Evolutionary conservation across 1,140 invertebrate genomes (phyloP), one percentile per base, ranked within the genome.

Genomic region (Sogatella furcifera): DNA sequence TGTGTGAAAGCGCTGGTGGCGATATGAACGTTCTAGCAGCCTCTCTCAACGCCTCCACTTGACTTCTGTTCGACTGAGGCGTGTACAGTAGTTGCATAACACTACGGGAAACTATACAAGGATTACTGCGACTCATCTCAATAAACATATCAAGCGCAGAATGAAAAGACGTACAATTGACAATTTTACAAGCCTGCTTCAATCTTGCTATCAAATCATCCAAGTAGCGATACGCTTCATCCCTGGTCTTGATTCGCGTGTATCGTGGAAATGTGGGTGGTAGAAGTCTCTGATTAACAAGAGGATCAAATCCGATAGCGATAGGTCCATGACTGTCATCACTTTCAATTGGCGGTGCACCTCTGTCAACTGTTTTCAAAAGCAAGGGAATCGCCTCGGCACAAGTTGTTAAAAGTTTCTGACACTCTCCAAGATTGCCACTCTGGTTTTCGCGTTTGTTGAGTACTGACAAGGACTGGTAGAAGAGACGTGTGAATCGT

Each of bases 251-350:
- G 66, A 98, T 95, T 74, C 92, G 89, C 1, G 94, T 95, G 74
- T 96, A 97, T 1, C 95, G 81, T 10, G 96, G 96, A 80, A 98
- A 98, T n/a, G 95, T 97, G 1, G 95, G 95, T 42, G 95, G 95
- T 28, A 97, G 76, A 31, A 97, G 78, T 64, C 95, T 83, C 75
- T 97, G 94, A 76, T 97, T 97, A 38, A 96, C 88, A 71, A 95
- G 83, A 19, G 95, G 92, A 71, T 97, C 93, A 77, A 98, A 98
- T 1, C 94, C 94, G 78, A 94, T 84, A 62, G 80, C 77, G 41
- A 63, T 68, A 9, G 61, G 59, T 17, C 61, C 61, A 75, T 34
- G 74, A 74, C 70, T 77, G 72, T 54, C 71, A 72, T 78, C 62
- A 64, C 21, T 49, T n/a, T 52, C 46, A 17, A 41, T 31, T 14